These are phyloP conservation scores for Corythaeola cristata DNA, from an alignment of 2,113 vertebrate genomes.

Conservation along the genomic window DNA sequence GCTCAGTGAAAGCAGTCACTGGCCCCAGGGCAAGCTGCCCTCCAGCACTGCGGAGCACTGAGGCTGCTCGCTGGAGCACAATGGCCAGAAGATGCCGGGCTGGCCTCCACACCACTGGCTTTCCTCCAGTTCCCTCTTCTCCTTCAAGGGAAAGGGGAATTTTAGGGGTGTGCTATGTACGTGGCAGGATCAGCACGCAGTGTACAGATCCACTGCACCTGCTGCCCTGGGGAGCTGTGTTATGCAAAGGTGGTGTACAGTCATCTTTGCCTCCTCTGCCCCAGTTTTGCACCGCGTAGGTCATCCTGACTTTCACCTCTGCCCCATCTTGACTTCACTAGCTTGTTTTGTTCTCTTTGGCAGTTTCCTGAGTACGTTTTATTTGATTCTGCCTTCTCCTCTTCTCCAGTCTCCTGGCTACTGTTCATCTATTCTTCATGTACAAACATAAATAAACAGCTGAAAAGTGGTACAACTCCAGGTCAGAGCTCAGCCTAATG, in stretches of 20 bases:
- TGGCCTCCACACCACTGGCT: background rate
- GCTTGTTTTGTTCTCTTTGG: background rate
- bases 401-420: background rate
- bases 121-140: background rate
- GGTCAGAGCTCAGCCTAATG: background rate
- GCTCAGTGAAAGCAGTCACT: background rate
- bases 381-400: background rate
- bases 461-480: background rate
- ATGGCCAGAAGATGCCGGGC: background rate
- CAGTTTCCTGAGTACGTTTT: background rate
- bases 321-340: background rate
- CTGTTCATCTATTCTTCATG: background rate
- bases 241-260: fast-evolving
- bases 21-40: background rate
- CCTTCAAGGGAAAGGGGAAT: background rate
- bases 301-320: background rate
- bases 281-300: fast-evolving
- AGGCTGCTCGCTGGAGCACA: background rate
- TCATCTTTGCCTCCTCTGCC: background rate
- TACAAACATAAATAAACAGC: slow-evolving; percentile 2
- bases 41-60: fast-evolving
- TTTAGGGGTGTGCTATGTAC: background rate
- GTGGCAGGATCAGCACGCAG: background rate
- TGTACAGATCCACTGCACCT: background rate
- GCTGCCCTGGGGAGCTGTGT: background rate